Evolutionary conservation across 2,888 invertebrate species (phyloP).

Genomic region (Xestobium rufovillosum): DNA sequence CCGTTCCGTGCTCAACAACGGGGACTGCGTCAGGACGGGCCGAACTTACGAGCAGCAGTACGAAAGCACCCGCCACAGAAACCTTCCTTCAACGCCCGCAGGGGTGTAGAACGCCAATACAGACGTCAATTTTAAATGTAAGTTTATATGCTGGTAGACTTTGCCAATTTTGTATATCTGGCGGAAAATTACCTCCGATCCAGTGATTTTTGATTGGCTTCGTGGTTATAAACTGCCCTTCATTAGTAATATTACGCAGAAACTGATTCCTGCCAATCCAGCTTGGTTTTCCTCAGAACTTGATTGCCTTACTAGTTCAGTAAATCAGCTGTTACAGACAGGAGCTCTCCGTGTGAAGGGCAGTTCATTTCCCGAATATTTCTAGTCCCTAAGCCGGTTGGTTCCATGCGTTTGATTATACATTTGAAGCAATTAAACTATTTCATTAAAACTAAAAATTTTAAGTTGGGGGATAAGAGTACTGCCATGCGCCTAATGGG

Average conservation of each 20-base stretch:
- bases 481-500: slow-evolving; percentile 18
- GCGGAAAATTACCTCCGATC: background rate
- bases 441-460: slow-evolving; percentile 22
- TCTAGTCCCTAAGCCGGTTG: slow-evolving; percentile 13
- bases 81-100: too few relatives aligned
- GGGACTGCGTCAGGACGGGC: too few relatives aligned
- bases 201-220: slow-evolving; percentile 6
- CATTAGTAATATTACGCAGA: slow-evolving; percentile 4
- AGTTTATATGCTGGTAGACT: slow-evolving; percentile 8
- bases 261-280: too few relatives aligned
- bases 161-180: slow-evolving; percentile 6
- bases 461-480: slow-evolving; percentile 26
- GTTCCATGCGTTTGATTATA: slow-evolving; percentile 6
- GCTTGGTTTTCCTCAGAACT: too few relatives aligned
- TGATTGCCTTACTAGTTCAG: too few relatives aligned
- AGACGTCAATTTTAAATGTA: slow-evolving; percentile 6
- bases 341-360: slow-evolving; percentile 7
- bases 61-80: too few relatives aligned
- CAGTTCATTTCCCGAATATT: too few relatives aligned
- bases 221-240: slow-evolving; percentile 7
- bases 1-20: too few relatives aligned
- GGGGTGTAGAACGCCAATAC: too few relatives aligned
- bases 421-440: slow-evolving; percentile 20
- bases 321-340: slow-evolving; percentile 12
- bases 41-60: too few relatives aligned